These are phyloP conservation scores for Chrysomallon squamiferum DNA, from an alignment of 1,140 invertebrate species.

Conservation along the genomic window DNA sequence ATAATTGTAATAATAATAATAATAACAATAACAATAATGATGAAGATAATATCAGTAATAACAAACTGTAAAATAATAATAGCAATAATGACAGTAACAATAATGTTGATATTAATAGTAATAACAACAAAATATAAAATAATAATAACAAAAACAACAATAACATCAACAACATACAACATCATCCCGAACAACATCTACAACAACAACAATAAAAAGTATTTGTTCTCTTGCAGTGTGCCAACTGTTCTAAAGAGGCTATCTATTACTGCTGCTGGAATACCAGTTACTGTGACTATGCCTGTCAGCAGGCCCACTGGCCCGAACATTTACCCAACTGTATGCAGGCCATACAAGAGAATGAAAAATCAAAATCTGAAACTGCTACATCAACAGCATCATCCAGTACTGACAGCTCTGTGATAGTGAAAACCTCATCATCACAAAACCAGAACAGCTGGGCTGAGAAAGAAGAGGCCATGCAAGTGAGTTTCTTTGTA, in stretches of 20 bases:
- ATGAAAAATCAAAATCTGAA: not conserved
- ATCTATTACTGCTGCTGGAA: slow-evolving; percentile 95
- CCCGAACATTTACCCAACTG: slow-evolving; percentile 66
- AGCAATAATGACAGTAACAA: too few species aligned
- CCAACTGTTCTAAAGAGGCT: slow-evolving; percentile 83
- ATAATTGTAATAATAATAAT: too few species aligned
- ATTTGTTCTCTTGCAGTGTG: slow-evolving; percentile 68
- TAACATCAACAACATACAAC: too few species aligned
- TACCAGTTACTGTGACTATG: slow-evolving; percentile 88
- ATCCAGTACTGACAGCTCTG: not conserved
- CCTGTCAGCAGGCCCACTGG: slow-evolving; percentile 72
- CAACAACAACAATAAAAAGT: too few species aligned
- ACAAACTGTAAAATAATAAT: too few species aligned
- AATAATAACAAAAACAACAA: too few species aligned
- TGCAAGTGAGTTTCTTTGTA: not conserved
- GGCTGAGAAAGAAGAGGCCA: slow-evolving; percentile 1
- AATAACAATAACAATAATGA: too few species aligned
- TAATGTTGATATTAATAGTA: too few species aligned
- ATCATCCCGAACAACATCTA: too few species aligned
- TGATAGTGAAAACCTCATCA: not conserved
- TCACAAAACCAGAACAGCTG: not conserved
- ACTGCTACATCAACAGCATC: not conserved
- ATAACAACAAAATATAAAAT: too few species aligned
- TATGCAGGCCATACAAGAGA: slow-evolving; percentile 50
- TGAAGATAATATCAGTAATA: too few species aligned